Base-by-base conservation (phyloP, 2,113 vertebrate genomes). In the Symphodus melops region DNA sequence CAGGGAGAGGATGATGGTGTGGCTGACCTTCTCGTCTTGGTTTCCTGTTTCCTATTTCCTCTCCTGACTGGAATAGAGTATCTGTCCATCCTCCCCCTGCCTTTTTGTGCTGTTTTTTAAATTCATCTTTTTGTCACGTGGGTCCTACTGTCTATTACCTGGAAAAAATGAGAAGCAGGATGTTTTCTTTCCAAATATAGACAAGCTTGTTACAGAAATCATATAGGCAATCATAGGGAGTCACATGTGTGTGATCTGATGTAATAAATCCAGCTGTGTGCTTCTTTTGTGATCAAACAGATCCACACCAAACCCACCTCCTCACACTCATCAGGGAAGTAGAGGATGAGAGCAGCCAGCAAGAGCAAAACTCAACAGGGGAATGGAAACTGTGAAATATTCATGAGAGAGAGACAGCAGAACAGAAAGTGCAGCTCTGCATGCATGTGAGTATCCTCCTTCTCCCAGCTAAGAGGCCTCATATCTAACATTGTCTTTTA, bases 11-110 rank as follows among this genome's bases (percentile, higher is more conserved):
- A 48, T 37, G 68, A 71, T 83, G 54, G 67, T 65, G 73, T 70
- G 81, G 57, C 79, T 82, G 59, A 65, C 72, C 84, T 85, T 91
- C 85, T 85, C 49, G 74, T 59, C 65, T 83, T 76, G 49, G 68
- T 81, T 67, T 85, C 75, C 83, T 78, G 62, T 72, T 88, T 91
- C 83, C 89, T 83, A 81, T 82, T 84, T 87, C 78, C 83, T 91
- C 55, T 77, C 75, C 41, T 65, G 17, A 23, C 58, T 58, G 21
- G 28, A 58, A 33, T 9, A 8, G 55, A 41, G 28, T 33, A 17
- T 70, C 62, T 54, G 61, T 83, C 65, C 68, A 44, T 71, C 62
- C 49, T 61, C 41, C 42, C 9, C 48, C 1, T 17, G 14, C 17
- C 10, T 78, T 23, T 56, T 49, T 66, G 53, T 7, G 0, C 12